phyloP scores from a whole-genome alignment of 2,113 vertebrate species.

The Platycercus adscitus region DNA sequence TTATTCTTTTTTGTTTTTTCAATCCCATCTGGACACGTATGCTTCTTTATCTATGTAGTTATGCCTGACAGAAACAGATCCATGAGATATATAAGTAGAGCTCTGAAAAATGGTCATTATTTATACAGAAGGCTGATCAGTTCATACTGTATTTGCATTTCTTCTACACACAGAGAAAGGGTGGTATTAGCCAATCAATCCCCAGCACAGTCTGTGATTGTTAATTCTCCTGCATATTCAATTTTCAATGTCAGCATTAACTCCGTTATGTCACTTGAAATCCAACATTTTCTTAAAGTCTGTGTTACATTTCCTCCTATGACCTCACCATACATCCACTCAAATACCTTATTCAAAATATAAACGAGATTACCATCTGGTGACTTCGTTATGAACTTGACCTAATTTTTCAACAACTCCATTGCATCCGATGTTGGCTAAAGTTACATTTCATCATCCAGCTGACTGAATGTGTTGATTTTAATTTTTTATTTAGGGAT shows the following conservation, averaged over 20 bases:
- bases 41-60: not conserved
- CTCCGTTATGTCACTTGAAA: not conserved
- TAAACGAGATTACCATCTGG: not conserved
- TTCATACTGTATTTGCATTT: not conserved
- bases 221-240: not conserved
- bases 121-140: not conserved
- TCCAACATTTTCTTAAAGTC: not conserved
- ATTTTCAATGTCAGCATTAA: not conserved
- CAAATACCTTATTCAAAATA: not conserved
- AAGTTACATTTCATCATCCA: not conserved
- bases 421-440: not conserved
- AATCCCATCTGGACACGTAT: not conserved
- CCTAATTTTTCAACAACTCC: not conserved
- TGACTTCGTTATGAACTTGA: not conserved
- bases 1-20: not conserved
- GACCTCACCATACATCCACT: not conserved
- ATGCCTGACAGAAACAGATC: not conserved
- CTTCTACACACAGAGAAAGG: not conserved
- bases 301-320: slow-evolving; percentile 2
- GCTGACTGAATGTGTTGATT: not conserved
- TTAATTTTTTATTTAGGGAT: not conserved
- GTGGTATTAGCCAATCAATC: not conserved
- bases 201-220: not conserved
- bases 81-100: not conserved
- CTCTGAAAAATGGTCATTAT: not conserved